Conservation (phyloP, 1,140 invertebrate species). For the Drosophila biarmipes region DNA sequence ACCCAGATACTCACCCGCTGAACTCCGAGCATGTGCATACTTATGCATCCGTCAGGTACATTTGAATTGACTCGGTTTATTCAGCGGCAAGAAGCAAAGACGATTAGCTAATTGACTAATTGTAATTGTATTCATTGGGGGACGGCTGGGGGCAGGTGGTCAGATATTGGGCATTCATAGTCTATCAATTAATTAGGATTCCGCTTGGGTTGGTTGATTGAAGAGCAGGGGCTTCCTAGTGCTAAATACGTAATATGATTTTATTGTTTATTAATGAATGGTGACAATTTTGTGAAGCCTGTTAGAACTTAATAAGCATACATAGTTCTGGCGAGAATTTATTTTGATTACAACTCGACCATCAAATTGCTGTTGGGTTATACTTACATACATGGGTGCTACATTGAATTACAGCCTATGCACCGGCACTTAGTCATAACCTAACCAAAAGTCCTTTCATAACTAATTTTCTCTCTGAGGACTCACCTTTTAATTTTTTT, state of each 20-base stretch:
- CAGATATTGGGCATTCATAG: slow-evolving; percentile 42
- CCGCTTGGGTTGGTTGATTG: neutral
- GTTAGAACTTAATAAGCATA: neutral
- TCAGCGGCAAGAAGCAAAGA: slow-evolving; percentile 10
- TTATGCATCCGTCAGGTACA: slow-evolving; percentile 31
- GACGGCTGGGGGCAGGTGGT: neutral
- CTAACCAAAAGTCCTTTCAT: too few relatives aligned
- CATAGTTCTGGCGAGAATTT: too few relatives aligned
- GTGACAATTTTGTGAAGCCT: neutral
- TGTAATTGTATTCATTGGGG: slow-evolving; percentile 43
- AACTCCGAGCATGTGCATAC: slow-evolving; percentile 16
- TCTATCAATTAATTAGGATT: slow-evolving; percentile 41
- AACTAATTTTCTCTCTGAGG: too few relatives aligned
- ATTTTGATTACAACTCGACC: too few relatives aligned
- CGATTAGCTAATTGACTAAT: slow-evolving; percentile 49
- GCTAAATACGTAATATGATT: neutral
- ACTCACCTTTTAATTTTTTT: neutral
- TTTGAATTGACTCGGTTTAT: slow-evolving; percentile 22
- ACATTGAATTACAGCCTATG: too few relatives aligned
- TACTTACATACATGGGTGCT: too few relatives aligned
- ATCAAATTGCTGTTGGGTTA: too few relatives aligned
- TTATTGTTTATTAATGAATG: neutral
- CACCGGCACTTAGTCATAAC: too few relatives aligned
- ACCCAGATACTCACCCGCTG: slow-evolving; percentile 1
- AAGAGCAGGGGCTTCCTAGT: neutral